Evolutionary conservation across 2,888 invertebrate genomes (phyloP).

Genomic region (Macroteleia sp.): DNA sequence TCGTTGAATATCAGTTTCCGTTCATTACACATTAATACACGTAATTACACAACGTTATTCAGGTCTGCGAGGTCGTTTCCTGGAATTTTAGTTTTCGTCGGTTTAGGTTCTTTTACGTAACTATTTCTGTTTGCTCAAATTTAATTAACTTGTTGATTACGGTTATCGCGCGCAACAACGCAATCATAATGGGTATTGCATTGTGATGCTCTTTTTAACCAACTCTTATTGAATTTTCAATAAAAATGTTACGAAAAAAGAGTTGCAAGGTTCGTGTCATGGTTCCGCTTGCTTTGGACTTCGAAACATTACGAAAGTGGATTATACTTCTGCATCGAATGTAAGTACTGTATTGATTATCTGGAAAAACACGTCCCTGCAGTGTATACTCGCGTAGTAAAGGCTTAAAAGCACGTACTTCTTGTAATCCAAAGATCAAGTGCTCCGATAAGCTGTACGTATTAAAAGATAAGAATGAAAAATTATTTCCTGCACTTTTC

Average conservation of each 20-base stretch:
- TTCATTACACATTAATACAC: no score
- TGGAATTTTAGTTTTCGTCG: slow-evolving; percentile 5
- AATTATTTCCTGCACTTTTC: slow-evolving; percentile 48
- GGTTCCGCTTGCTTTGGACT: slow-evolving; percentile 13
- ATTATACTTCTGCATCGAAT: slow-evolving; percentile 38
- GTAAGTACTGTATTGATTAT: slow-evolving; percentile 50
- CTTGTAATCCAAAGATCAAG: slow-evolving; percentile 60
- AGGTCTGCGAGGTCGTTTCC: slow-evolving; percentile 23
- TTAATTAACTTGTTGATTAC: slow-evolving; percentile 52
- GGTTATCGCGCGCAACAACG: slow-evolving; percentile 7
- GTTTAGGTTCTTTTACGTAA: background rate
- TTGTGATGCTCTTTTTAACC: slow-evolving; percentile 3
- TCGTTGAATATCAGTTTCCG: no score
- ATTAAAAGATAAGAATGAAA: slow-evolving; percentile 62
- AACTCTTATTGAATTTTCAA: slow-evolving; percentile 12
- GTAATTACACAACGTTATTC: slow-evolving; percentile 4
- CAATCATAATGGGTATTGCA: slow-evolving; percentile 20
- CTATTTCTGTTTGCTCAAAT: slow-evolving; percentile 35
- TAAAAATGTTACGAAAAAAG: slow-evolving; percentile 18
- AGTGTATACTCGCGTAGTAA: slow-evolving; percentile 35
- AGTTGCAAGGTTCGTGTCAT: background rate
- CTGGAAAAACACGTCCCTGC: slow-evolving; percentile 24
- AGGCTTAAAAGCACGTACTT: slow-evolving; percentile 58
- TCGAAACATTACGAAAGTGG: slow-evolving; percentile 26
- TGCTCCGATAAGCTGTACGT: slow-evolving; percentile 41